Evolutionary conservation across 1,140 invertebrate genomes (phyloP).

Genomic region (Bombus difficillimus): DNA sequence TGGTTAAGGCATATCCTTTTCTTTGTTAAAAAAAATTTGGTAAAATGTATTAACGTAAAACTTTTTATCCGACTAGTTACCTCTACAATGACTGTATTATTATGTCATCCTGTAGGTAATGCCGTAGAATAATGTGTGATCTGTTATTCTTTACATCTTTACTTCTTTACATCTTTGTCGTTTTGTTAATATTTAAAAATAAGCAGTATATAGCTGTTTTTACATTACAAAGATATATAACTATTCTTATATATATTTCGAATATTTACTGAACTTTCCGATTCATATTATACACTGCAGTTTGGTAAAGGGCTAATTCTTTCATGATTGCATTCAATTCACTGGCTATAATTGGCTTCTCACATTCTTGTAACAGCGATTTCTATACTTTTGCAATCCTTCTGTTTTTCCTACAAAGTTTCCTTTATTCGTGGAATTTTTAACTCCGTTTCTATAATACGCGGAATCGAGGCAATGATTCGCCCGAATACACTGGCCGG

Average conservation of each 20-base stretch:
- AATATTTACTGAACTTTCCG: neutral
- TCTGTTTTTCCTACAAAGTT: too few relatives aligned
- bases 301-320: neutral
- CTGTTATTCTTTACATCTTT: too few relatives aligned
- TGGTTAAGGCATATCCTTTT: neutral
- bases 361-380: neutral
- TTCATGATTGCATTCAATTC: neutral
- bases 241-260: neutral
- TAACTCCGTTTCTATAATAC: constrained; percentile 21
- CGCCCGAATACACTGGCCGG: constrained; percentile 34
- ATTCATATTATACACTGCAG: neutral
- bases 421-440: neutral
- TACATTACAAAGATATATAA: too few relatives aligned
- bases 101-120: too few relatives aligned
- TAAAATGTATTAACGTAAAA: neutral
- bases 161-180: too few relatives aligned
- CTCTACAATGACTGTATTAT: too few relatives aligned
- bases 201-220: too few relatives aligned
- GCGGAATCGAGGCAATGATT: constrained; percentile 16
- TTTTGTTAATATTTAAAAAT: too few relatives aligned
- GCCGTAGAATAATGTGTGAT: too few relatives aligned
- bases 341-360: neutral
- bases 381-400: neutral
- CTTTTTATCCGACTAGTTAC: neutral
- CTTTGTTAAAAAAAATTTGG: neutral